Conservation (phyloP, 2,888 invertebrate genomes). For the Gerosis bhagava region DNA sequence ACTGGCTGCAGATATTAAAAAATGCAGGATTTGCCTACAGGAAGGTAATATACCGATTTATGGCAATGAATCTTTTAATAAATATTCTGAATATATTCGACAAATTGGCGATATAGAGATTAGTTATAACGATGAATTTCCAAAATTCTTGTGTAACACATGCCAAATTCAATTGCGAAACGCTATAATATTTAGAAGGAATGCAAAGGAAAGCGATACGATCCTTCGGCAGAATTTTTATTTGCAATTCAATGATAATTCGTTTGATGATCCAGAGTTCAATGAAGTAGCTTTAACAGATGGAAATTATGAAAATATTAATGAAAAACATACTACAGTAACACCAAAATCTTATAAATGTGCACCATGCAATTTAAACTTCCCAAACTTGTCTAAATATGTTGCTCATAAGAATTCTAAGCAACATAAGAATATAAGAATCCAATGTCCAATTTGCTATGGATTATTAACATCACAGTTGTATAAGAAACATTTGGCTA, state of each 20-base stretch:
- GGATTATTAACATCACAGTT: slow-evolving; percentile 43
- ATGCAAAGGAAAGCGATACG: slow-evolving; percentile 48
- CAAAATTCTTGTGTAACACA: slow-evolving; percentile 49
- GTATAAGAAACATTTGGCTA: slow-evolving; percentile 44
- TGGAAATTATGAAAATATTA: no score
- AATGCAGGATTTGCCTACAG: slow-evolving; percentile 39
- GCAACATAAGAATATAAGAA: slow-evolving; percentile 40
- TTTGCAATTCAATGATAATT: neutral
- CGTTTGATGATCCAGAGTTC: slow-evolving; percentile 7
- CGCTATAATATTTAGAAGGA: slow-evolving; percentile 50
- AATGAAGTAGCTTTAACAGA: no score
- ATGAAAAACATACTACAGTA: no score
- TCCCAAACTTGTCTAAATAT: slow-evolving; percentile 35
- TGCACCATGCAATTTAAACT: slow-evolving; percentile 14
- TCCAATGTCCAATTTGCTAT: slow-evolving; percentile 41
- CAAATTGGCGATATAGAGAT: slow-evolving; percentile 44
- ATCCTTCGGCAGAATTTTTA: slow-evolving; percentile 36
- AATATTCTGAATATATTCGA: slow-evolving; percentile 3
- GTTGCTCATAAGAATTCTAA: slow-evolving; percentile 41
- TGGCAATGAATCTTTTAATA: slow-evolving; percentile 13
- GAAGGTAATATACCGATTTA: slow-evolving; percentile 32
- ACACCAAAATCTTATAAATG: slow-evolving; percentile 2
- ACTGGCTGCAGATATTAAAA: no score
- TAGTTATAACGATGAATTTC: slow-evolving; percentile 44
- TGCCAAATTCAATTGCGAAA: slow-evolving; percentile 47